Base-by-base conservation (phyloP, 2,113 vertebrate species). In the Pelecanoides urinatrix region DNA sequence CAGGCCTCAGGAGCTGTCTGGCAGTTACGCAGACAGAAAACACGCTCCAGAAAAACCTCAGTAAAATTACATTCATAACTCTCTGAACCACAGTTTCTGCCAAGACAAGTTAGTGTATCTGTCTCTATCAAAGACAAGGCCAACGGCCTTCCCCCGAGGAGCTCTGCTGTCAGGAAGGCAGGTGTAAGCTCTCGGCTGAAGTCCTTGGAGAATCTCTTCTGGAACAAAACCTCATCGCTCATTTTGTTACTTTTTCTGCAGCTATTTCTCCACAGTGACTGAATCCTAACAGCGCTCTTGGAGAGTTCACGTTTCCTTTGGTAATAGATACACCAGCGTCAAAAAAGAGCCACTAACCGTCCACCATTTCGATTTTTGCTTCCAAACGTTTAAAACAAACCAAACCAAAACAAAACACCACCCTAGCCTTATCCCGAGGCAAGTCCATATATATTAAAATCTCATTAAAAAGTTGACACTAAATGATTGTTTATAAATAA, bases 381-480 rank as follows among this genome's bases (percentile, higher is more conserved):
- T 68, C 27, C 38, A 20, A 36, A 68, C 11, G 2, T 34, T 21
- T 11, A 6, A 26, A 49, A 73, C n/a, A 3, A 12, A 40, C 17
- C 45, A 47, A 47, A 47, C n/a, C n/a, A 47, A 20, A 47, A 47
- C 47, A 11, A 40, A 40, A 40, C 49, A 25, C 45, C 44, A 44
- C 20, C 23, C 16, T 1, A 22, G 36, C 30, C 45, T 25, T 18
- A 65, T 40, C 15, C 27, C 66, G 27, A 7, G 9, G 3, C 9
- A 18, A 38, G 18, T 6, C 44, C 8, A 1, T 10, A 8, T 11
- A 13, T 26, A 38, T 27, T 19, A 44, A 82, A 63, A n/a, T 6
- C 11, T 3, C 5, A 29, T 3, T 0, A 14, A 86, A 67, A 67
- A 29, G 18, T 0, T 15, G 58, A 26, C 11, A 3, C 4, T 17